These are phyloP conservation scores for Pterostichus madidus DNA, from an alignment of 2,888 invertebrate species.

Conservation along the genomic window DNA sequence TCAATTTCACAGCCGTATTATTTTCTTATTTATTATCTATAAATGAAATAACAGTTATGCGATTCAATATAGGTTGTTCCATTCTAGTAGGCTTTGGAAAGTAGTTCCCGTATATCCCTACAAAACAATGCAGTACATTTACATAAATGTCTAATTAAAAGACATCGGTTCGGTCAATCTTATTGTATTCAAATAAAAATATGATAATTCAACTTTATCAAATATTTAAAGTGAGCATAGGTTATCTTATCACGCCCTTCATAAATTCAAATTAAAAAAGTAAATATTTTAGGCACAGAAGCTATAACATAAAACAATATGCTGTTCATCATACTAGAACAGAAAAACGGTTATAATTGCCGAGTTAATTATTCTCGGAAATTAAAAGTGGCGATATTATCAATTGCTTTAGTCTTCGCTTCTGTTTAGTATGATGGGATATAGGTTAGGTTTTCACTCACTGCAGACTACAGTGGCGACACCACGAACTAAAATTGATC, in stretches of 20 bases:
- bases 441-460: conserved; percentile 48
- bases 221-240: conserved; percentile 59
- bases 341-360: conserved; percentile 65
- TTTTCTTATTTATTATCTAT: conserved; percentile 42
- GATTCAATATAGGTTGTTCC: conserved; percentile 39
- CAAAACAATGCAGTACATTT: conserved; percentile 54
- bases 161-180: conserved; percentile 46
- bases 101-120: conserved; percentile 46
- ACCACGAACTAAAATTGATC: background rate
- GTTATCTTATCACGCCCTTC: conserved; percentile 62
- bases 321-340: conserved; percentile 65
- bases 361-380: conserved; percentile 64
- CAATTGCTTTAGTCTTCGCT: conserved; percentile 49
- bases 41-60: conserved; percentile 30
- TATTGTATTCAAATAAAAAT: conserved; percentile 66
- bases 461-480: conserved; percentile 39
- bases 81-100: conserved; percentile 46
- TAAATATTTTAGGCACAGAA: conserved; percentile 60
- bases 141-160: conserved; percentile 64
- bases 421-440: conserved; percentile 63
- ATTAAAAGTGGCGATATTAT: conserved; percentile 63
- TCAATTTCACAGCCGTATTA: conserved; percentile 31
- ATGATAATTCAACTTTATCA: conserved; percentile 62
- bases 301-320: conserved; percentile 57
- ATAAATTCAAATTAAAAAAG: conserved; percentile 65